A percentile compares a stretch with the other conserved stretches of the same genome.
phyloP scores from a whole-genome alignment of 2,113 vertebrate species.

The Regulus satrapa region DNA sequence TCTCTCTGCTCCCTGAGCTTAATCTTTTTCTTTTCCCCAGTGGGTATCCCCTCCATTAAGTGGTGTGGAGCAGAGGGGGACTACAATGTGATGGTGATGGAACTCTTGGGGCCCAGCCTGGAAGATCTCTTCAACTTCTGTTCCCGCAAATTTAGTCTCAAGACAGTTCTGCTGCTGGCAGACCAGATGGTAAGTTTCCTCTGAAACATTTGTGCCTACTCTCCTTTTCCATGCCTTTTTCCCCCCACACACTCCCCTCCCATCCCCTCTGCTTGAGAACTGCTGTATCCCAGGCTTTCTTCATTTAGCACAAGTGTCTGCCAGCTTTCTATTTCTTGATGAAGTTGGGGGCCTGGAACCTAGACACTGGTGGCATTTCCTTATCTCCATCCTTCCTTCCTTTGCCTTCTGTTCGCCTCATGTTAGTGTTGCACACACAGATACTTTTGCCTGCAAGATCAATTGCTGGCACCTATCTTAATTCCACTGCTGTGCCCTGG shows the following conservation, averaged over 20 bases:
- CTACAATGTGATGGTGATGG: conserved; percentile 99
- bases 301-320: not conserved
- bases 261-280: not conserved
- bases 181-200: conserved; percentile 90
- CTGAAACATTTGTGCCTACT: not conserved
- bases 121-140: conserved; percentile 99
- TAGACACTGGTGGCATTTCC: not conserved
- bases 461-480: not conserved
- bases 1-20: not conserved
- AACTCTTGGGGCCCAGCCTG: conserved; percentile 91
- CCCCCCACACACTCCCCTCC: not conserved
- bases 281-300: not conserved
- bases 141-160: conserved; percentile 97
- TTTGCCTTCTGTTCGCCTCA: not conserved
- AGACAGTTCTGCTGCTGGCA: conserved; percentile 93
- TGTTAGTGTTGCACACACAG: not conserved
- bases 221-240: not conserved
- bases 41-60: conserved; percentile 96
- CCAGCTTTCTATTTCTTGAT: not conserved
- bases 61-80: conserved; percentile 97
- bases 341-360: not conserved
- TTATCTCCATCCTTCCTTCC: not conserved
- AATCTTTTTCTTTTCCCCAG: conserved; percentile 62
- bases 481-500: not conserved
- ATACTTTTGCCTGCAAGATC: not conserved